These are phyloP conservation scores for Amblyjoppa proteus DNA, from an alignment of 2,888 invertebrate species.

Conservation along the genomic window DNA sequence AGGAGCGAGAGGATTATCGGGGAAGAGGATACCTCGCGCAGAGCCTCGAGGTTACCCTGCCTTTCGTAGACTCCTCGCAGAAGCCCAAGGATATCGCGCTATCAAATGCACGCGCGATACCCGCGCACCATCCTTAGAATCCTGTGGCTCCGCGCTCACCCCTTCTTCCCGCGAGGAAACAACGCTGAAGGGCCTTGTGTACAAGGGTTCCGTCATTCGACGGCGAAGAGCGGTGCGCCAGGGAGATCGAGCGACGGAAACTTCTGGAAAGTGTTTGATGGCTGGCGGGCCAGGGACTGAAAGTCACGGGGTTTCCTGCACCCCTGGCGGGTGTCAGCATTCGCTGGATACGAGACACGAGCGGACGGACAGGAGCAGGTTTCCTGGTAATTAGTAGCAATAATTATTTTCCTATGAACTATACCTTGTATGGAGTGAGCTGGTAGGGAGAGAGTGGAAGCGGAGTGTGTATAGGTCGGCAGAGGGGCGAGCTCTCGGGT, in stretches of 20 bases:
- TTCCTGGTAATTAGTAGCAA: slow-evolving; percentile 68
- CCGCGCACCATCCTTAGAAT: slow-evolving; percentile 69
- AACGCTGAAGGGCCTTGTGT: slow-evolving; percentile 56
- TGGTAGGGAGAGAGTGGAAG: neutral
- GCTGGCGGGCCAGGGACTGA: slow-evolving; percentile 45
- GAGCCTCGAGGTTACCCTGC: slow-evolving; percentile 54
- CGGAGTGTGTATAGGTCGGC: slow-evolving; percentile 9
- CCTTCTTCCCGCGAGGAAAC: slow-evolving; percentile 40
- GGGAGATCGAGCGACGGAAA: slow-evolving; percentile 55
- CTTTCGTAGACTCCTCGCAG: slow-evolving; percentile 65
- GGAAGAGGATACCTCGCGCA: slow-evolving; percentile 34
- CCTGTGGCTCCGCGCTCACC: slow-evolving; percentile 48
- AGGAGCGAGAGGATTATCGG: slow-evolving; percentile 42
- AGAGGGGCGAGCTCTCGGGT: slow-evolving; percentile 47
- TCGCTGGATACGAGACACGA: slow-evolving; percentile 26
- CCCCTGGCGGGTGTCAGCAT: slow-evolving; percentile 26
- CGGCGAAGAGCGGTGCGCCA: neutral
- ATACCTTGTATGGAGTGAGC: neutral
- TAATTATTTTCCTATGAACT: slow-evolving; percentile 65
- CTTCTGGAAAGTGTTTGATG: slow-evolving; percentile 59
- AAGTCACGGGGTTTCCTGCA: slow-evolving; percentile 43
- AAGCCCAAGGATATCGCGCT: slow-evolving; percentile 81
- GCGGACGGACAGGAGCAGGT: slow-evolving; percentile 48
- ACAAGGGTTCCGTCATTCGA: slow-evolving; percentile 53
- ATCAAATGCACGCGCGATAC: slow-evolving; percentile 80